Percentiles rank a stretch among this genome's conserved stretches.
Evolutionary conservation across 2,797 vertebrate species (phyloP).

Genomic region (Tangara arthus): DNA sequence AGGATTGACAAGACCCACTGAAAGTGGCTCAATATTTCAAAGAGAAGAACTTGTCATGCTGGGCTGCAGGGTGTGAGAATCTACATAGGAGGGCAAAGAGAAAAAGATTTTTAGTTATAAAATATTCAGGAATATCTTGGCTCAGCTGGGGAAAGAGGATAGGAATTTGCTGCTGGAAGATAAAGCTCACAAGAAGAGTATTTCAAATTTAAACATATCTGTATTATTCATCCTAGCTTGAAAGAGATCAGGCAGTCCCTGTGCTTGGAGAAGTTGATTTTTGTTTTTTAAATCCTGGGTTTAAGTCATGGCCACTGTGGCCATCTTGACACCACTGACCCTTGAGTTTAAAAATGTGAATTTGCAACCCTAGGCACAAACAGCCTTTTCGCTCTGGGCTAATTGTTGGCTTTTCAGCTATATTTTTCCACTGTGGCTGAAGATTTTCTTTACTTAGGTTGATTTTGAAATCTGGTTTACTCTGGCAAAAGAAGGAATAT

Average conservation of each 20-base stretch:
- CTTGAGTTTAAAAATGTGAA: not conserved
- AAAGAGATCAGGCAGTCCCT: not conserved
- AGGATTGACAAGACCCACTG: constrained; percentile 17
- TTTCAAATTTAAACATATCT: constrained; percentile 30
- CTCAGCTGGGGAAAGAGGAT: not conserved
- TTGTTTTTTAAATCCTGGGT: not conserved
- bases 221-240: constrained; percentile 24
- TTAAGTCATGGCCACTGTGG: not conserved
- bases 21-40: constrained; percentile 41
- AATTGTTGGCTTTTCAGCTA: not conserved
- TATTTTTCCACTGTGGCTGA: not conserved
- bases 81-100: constrained; percentile 35
- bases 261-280: not conserved
- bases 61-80: constrained; percentile 17
- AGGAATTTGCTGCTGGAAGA: constrained; percentile 18
- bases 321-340: not conserved
- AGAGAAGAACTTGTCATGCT: constrained; percentile 7
- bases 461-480: not conserved
- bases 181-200: not conserved
- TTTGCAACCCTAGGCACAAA: not conserved
- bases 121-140: constrained; percentile 48
- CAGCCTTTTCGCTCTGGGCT: not conserved
- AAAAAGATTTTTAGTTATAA: constrained; percentile 43
- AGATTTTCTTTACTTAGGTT: not conserved
- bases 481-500: not conserved